Conservation (phyloP, 2,113 vertebrate species). For the Callocephalon fimbriatum region DNA sequence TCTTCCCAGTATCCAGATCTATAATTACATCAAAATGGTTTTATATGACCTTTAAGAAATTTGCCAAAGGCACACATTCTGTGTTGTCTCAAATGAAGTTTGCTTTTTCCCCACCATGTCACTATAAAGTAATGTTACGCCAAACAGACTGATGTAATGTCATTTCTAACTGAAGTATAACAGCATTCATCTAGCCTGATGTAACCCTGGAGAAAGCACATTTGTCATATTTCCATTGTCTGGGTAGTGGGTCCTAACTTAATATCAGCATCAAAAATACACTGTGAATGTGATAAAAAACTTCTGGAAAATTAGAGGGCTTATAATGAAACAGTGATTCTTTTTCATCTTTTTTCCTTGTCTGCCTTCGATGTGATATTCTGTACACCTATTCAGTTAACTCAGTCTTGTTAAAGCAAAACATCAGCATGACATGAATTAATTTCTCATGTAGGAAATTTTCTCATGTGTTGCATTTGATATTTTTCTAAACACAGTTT, state of each 20-base stretch:
- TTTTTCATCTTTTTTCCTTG: background rate
- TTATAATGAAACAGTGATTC: background rate
- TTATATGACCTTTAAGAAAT: background rate
- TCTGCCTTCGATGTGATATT: conserved; percentile 26
- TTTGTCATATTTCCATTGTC: conserved; percentile 7
- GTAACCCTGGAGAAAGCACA: background rate
- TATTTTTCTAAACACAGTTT: background rate
- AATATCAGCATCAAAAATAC: background rate
- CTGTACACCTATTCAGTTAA: background rate
- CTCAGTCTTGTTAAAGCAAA: background rate
- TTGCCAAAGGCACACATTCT: background rate
- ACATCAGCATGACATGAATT: background rate
- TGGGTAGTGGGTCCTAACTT: background rate
- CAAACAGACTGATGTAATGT: background rate
- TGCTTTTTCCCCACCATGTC: background rate
- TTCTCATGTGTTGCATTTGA: background rate
- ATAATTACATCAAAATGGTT: background rate
- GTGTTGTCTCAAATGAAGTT: background rate
- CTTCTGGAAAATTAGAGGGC: background rate
- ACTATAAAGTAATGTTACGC: background rate
- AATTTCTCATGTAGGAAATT: background rate
- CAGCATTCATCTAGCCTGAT: background rate
- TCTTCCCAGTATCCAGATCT: background rate
- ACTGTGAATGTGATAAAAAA: background rate
- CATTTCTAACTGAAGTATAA: background rate